Base-by-base conservation (phyloP, 2,888 invertebrate genomes). In the Drosophila differens region DNA sequence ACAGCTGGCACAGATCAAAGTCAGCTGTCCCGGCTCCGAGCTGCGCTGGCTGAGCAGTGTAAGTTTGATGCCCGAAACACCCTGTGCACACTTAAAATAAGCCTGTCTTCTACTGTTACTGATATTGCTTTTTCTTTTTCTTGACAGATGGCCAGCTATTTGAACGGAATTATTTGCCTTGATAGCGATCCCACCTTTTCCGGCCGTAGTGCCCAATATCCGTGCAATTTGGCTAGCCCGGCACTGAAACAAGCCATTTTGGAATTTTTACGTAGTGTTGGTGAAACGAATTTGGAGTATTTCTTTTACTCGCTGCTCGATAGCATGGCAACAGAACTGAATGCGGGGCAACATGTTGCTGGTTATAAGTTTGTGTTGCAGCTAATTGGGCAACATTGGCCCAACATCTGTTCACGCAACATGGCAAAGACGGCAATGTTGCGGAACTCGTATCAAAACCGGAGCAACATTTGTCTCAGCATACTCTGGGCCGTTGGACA, bases 401-500 rank as follows among this genome's bases (percentile, higher is more conserved):
- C 97, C 1, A 95, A 95, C 59, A 95, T 96, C 81, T 95, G 95
- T 60, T 91, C 94, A 0, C 93, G 94, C 1, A 96, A 95, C 71
- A 92, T 96, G 80, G 94, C 94, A 16, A 97, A 96, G 91, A 94
- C 95, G 75, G 94, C 94, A 5, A 94, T 94, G 68, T 93, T 97
- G 25, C 94, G 95, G 44, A 96, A 95, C 85, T 97, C 97, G 0
- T 97, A 97, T 90, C 96, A 96, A 87, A 97, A 97, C 91, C 94
- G 96, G 60, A 96, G 96, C 70, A 95, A 95, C 1, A 95, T 97
- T 73, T 96, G 97, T 1, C 93, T 96, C 39, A 95, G 96, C 0
- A 94, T 97, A 51, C 93, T 97, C 1, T 97, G 97, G 97, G 95
- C 95, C 1, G 94, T 96, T n/a, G 96, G 96, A 1, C 97, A 97